phyloP scores from a whole-genome alignment of 2,888 invertebrate species.

The Belgica antarctica region DNA sequence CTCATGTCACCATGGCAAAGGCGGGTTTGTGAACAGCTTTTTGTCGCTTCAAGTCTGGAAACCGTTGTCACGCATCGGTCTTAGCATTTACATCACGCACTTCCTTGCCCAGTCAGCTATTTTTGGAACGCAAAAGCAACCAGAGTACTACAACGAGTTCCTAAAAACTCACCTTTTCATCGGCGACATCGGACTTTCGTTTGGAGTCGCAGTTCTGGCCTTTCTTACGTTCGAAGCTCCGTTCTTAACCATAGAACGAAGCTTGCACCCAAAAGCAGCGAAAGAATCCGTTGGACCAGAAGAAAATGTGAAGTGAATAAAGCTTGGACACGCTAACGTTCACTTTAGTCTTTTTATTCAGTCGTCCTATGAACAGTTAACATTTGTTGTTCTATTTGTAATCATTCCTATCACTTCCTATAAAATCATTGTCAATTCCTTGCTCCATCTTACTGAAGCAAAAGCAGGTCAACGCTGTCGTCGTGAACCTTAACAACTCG shows the following conservation, averaged over 20 bases:
- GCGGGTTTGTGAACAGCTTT: conserved; percentile 19
- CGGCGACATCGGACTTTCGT: not conserved
- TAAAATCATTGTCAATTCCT: no score
- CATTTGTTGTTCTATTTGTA: no score
- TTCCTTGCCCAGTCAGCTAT: not conserved
- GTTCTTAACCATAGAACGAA: not conserved
- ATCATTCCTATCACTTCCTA: no score
- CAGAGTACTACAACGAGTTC: conserved; percentile 7
- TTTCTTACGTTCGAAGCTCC: conserved; percentile 18
- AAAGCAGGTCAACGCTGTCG: no score
- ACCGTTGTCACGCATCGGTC: not conserved
- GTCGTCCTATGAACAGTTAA: no score
- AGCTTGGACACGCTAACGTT: no score
- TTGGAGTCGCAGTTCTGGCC: conserved; percentile 9
- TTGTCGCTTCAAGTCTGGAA: conserved; percentile 3
- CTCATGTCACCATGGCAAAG: not conserved
- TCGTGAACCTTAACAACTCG: no score
- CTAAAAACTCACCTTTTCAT: conserved; percentile 7
- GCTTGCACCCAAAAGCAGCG: no score
- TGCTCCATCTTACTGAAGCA: no score
- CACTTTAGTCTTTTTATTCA: no score
- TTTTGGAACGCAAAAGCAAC: conserved; percentile 26
- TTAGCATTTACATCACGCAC: conserved; percentile 26
- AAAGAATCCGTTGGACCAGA: no score
- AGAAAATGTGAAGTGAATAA: no score